Base-by-base conservation (phyloP, 1,140 invertebrate genomes). In the Aphaenogaster rudis region DNA sequence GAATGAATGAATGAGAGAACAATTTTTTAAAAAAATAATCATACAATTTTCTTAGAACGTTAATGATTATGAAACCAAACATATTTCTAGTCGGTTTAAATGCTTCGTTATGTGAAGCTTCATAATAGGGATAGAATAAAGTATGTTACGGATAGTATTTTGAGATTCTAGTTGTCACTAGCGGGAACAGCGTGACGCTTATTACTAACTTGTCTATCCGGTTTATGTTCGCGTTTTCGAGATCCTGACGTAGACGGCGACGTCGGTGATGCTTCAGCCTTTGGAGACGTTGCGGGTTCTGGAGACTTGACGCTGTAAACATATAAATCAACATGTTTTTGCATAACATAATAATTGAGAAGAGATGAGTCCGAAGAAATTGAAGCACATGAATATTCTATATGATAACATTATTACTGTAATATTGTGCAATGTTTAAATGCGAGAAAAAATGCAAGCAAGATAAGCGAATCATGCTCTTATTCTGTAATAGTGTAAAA, bases 211-310 rank as follows among this genome's bases (percentile, higher is more conserved):
- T 94, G 91, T 66, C 63, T 69, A 63, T 89, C 92, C 4, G 93
- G 93, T 77, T 92, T 94, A 82, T 92, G 94, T 76, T 95, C 94
- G n/a, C 94, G 93, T 91, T 95, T 95, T 66, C 94, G 90, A 42
- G 74, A 87, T 54, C 84, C 77, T 33, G 88, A 21, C 54, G 80
- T 61, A 33, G 86, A 63, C 39, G 67, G 39, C 33, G 48, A 71
- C 13, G 81, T 63, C 36, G 61, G 11, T 45, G 21, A 59, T 21
- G 59, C 42, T 67, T 77, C 72, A 28, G 77, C 21, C 63, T 9
- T 71, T 45, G 69, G 21, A 57, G 85, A 48, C 21, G 67, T 13
- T 36, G 39, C 57, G 36, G 15, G 13, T 64, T 36, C 59, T 33
- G 69, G 63, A 85, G 63, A 9, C 6, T 88, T 82, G 7, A 79